Percentiles rank a stretch among this genome's conserved stretches.
Evolutionary conservation across 1,140 invertebrate species (phyloP).

Genomic region (Euwallacea similis): DNA sequence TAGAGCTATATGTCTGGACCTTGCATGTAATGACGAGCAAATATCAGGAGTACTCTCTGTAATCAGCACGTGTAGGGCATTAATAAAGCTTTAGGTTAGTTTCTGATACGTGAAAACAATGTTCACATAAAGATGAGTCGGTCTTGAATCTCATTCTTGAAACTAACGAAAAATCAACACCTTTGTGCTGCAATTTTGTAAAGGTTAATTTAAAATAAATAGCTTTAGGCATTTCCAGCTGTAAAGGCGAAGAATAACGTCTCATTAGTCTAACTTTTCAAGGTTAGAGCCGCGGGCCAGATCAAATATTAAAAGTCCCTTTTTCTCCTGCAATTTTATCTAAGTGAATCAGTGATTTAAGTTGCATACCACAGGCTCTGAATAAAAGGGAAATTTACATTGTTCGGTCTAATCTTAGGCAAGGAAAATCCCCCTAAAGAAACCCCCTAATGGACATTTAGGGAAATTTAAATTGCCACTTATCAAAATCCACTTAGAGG

Average conservation of each 20-base stretch:
- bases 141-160: constrained; percentile 13
- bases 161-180: constrained; percentile 15
- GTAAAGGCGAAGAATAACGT: neutral
- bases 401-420: neutral
- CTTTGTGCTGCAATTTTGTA: neutral
- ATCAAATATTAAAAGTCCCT: neutral
- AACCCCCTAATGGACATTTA: constrained; percentile 22
- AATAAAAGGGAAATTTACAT: neutral
- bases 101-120: too few relatives aligned
- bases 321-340: neutral
- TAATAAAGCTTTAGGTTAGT: too few relatives aligned
- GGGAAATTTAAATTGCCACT: constrained; percentile 34
- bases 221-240: neutral
- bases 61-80: too few relatives aligned
- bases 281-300: neutral
- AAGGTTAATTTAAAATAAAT: constrained; percentile 19
- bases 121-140: neutral
- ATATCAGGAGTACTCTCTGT: neutral
- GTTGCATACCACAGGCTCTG: neutral
- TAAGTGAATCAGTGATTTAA: neutral
- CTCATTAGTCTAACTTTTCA: constrained; percentile 1
- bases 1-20: constrained; percentile 21
- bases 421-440: constrained; percentile 16
- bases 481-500: constrained; percentile 31
- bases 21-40: constrained; percentile 17